Base-by-base conservation (phyloP, 2,797 vertebrate species). In the Dermochelys coriacea region DNA sequence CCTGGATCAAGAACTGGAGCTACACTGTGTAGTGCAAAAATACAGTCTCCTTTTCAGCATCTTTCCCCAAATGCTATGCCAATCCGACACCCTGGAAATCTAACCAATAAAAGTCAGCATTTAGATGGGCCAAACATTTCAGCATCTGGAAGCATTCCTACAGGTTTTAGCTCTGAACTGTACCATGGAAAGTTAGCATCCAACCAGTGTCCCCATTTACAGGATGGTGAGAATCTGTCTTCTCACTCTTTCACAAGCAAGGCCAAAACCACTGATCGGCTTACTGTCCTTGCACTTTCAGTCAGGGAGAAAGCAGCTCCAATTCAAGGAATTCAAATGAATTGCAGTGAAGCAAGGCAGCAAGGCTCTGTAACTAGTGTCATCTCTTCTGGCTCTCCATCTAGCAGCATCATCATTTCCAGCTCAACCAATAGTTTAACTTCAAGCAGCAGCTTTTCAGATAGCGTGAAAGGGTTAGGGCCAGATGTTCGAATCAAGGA, bases 401-500 rank as follows among this genome's bases (percentile, higher is more conserved):
- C 97, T 23, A 61, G 97, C 82, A 98, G 98, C 95, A 98, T 98
- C 95, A 98, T 98, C 52, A 98, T 99, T 92, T 98, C 98, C 89
- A 98, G 98, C 88, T 99, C 99, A 74, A 98, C 98, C 89, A 99
- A 99, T 97, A 99, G 99, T 96, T 97, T 99, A 96, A 97, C 98
- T 2, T 99, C 99, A 85, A 99, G 98, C 97, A 98, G 98, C 95
- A 99, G 99, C 84, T 98, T 99, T 25, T 98, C 99, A 1, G 99
- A 99, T 49, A 98, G 98, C 7, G 94, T 98, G 64, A 99, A 99
- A 97, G 98, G 98, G 41, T 98, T 97, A n/a, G 99, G 98, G 29
- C 98, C 99, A 0, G 99, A 99, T 0, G 98, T 99, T 82, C 99
- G 99, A 27, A 97, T 98, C 93, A 99, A 99, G 97, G 99, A 99